Evolutionary conservation across 2,797 vertebrate genomes (phyloP).

Genomic region (Macroramphosus scolopax): DNA sequence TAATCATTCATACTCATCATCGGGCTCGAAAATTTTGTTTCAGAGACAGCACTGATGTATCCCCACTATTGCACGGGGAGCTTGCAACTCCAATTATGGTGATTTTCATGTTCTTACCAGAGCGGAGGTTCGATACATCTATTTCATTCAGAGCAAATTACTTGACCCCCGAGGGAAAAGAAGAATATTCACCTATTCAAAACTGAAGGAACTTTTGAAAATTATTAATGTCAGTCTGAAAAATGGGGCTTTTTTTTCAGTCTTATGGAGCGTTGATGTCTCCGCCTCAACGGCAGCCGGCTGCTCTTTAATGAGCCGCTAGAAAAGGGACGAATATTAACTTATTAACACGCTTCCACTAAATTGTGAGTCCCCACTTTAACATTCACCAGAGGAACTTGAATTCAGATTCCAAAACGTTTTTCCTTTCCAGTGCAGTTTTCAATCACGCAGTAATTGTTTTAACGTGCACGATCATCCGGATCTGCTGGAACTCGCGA

Average conservation of each 20-base stretch:
- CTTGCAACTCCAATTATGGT: slow-evolving; percentile 51
- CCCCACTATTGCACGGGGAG: slow-evolving; percentile 19
- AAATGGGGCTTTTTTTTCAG: slow-evolving; percentile 9
- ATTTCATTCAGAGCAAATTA: too few species aligned
- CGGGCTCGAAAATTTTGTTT: slow-evolving; percentile 40
- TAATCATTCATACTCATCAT: slow-evolving; percentile 71
- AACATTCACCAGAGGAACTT: too few species aligned
- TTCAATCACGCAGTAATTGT: too few species aligned
- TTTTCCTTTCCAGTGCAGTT: too few species aligned
- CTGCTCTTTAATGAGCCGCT: too few species aligned
- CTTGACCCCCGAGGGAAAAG: slow-evolving; percentile 32
- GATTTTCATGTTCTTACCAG: slow-evolving; percentile 52
- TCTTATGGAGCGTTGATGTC: neutral
- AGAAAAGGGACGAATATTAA: too few species aligned
- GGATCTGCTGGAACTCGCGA: too few species aligned
- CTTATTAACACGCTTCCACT: too few species aligned
- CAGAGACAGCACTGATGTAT: slow-evolving; percentile 51
- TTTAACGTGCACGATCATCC: too few species aligned
- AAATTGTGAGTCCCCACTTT: too few species aligned
- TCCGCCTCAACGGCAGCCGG: slow-evolving; percentile 15
- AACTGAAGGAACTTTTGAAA: slow-evolving; percentile 17
- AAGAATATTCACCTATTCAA: slow-evolving; percentile 18
- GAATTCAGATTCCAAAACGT: too few species aligned
- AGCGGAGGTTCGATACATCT: too few species aligned
- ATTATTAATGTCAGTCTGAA: slow-evolving; percentile 28